Evolutionary conservation across 2,888 invertebrate species (phyloP), one percentile per base, ranked within the genome.

Genomic region (Argyra leucocephala): DNA sequence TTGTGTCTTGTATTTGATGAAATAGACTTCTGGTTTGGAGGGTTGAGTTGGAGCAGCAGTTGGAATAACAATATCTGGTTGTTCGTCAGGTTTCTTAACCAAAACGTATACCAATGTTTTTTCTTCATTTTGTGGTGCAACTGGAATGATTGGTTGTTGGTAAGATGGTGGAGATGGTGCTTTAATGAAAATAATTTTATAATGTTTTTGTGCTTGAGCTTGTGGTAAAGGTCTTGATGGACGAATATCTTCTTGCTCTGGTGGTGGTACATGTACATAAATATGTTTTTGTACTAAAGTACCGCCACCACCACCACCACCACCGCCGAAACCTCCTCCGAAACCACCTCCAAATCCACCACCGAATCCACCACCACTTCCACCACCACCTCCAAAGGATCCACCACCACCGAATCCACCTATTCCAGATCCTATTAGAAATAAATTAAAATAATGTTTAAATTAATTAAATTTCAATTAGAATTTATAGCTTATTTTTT

Each of bases 251-350:
- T 91, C 91, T 36, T 88, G 88, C 78, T 93, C 92, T 73, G 92
- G 91, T 66, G 92, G 93, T 63, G 93, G 92, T 22, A 93, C 91
- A 78, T 93, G 93, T 22, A 93, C 92, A 81, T 93, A 93, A 18
- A 93, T 92, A 76, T 93, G 93, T 76, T 93, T 93, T 80, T 93
- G 93, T 64, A 93, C 86, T 58, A 90, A 82, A 31, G 61, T 61
- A 21, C 61, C 61, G 21, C 61, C 61, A 10, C 26, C 24, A 26
- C 61, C 61, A 61, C 61, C 61, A 2, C 24, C 24, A 9, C 26
- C 18, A 3, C n/a, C 26, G 18, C 61, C 61, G 66, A 70, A 69
- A 58, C 68, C 63, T 57, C 70, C 70, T 12, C 67, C 67, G 63
- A 67, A 66, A 57, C 67, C 67, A 23, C 68, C 69, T 12, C 67